phyloP scores from a whole-genome alignment of 1,140 invertebrate species.

The Rhopalosiphum padi region DNA sequence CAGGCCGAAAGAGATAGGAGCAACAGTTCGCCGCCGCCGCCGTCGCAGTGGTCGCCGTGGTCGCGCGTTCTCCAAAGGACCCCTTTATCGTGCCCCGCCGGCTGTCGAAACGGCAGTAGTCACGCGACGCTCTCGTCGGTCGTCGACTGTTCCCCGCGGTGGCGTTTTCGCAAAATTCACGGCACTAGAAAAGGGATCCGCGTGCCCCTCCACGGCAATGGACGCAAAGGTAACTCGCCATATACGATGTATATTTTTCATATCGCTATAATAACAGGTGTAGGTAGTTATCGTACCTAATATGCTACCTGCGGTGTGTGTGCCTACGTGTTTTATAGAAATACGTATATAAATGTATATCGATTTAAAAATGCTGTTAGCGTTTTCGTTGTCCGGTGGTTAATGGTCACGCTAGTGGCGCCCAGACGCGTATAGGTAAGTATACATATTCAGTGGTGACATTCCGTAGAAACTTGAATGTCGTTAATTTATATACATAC shows the following conservation, averaged over 20 bases:
- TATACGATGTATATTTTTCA: background rate
- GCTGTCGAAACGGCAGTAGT: background rate
- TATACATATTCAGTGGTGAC: background rate
- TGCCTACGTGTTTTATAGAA: no score
- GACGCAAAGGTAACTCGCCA: background rate
- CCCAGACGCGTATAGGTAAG: background rate
- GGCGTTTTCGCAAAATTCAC: background rate
- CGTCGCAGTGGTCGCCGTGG: slow-evolving; percentile 9
- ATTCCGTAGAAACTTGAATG: background rate
- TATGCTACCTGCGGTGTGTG: background rate
- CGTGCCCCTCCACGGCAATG: no score
- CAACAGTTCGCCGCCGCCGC: slow-evolving; percentile 27
- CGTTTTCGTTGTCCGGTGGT: background rate
- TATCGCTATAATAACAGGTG: background rate
- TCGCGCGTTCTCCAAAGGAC: slow-evolving; percentile 12
- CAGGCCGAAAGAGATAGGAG: slow-evolving; percentile 9
- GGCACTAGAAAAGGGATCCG: background rate
- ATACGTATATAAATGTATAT: background rate
- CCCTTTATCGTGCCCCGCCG: background rate
- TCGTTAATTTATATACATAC: background rate
- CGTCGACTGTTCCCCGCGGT: background rate
- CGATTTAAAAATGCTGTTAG: background rate
- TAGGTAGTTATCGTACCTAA: no score
- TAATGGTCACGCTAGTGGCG: background rate
- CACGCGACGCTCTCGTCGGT: slow-evolving; percentile 16